Evolutionary conservation across 2,888 invertebrate genomes (phyloP), one percentile per base, ranked within the genome.

Genomic region (Asteroscopus sphinx): DNA sequence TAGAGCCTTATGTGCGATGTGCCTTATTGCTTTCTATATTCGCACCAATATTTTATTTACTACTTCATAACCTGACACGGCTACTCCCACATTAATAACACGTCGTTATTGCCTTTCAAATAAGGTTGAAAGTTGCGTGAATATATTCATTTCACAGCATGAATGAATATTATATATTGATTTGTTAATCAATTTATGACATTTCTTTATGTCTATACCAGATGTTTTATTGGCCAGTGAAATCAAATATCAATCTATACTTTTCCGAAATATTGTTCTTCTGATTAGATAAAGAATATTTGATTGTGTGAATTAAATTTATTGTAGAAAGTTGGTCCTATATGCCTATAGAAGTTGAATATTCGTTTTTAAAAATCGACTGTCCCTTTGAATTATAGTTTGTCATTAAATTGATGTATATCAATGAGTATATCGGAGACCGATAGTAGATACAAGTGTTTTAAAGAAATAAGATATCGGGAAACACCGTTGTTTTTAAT

Each of bases 151-250:
- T 26, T 48, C 39, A 54, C 40, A 58, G 51, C 32, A 62, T 64
- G 53, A 68, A 68, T 59, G 56, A 49, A 57, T 70, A 85, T 88
- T 84, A 88, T 91, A 90, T 91, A 91, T 90, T 82, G 89, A 82
- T 89, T 88, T 85, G 91, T 89, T 89, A 91, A 91, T 90, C 88
- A 90, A 90, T 91, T 89, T 91, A 91, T 87, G 83, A 79, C 80
- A 81, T 68, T 79, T 80, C 79, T 86, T 80, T 80, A 74, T 69
- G 40, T 42, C 35, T 48, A 57, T 73, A 41, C 40, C 55, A 60
- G 62, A 80, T 82, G 84, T 83, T 87, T 87, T 88, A 87, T 88
- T 84, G 78, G 39, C 16, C 62, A 78, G 84, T 82, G 85, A 87
- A 86, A 87, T 83, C 81, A 76, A 76, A 70, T 73, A 75, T 77